Base-by-base conservation (phyloP, 2,797 vertebrate genomes). In the Serranus cabrilla region DNA sequence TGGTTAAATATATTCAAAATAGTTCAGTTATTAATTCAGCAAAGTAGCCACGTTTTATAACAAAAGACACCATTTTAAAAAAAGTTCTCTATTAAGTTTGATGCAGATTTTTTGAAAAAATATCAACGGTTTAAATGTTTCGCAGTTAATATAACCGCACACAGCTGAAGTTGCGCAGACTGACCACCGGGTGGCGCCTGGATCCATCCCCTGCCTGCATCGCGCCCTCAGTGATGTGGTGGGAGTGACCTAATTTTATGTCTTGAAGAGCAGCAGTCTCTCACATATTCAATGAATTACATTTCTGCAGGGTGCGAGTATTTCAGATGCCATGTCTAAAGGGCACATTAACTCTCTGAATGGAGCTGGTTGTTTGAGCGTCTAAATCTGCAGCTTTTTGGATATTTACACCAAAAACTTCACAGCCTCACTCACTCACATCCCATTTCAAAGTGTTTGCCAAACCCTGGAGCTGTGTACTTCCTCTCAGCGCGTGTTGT, bases 121-220 rank as follows among this genome's bases (percentile, higher is more conserved):
- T n/a, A n/a, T n/a, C n/a, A 31, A 3, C 27, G 27, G 3, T 31
- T 31, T 31, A 6, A 31, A 3, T 31, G 27, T 31, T 34, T 8
- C 8, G 42, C 20, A 4, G 12, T 63, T 5, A 8, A n/a, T 7
- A 3, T 34, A 10, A 42, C 16, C 64, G 45, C 5, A 56, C 13
- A 6, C 1, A 8, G 27, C 56, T 40, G 45, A 34, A 3, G 20
- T 63, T 65, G 2, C 50, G 40, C 57, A 18, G 17, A 42, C 21
- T 67, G 52, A 54, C 92, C 94, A 91, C 85, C 56, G 31, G 25
- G 88, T 90, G 94, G 91, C 82, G 78, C 76, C 68, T 79, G 60
- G 74, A 58, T 72, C 75, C 45, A 4, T 27, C 50, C 39, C 37
- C n/a, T 11, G 43, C 31, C 58, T 73, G 70, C 46, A 54, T 20